Evolutionary conservation across 2,888 invertebrate genomes (phyloP).

Genomic region (Synergus umbraculus): DNA sequence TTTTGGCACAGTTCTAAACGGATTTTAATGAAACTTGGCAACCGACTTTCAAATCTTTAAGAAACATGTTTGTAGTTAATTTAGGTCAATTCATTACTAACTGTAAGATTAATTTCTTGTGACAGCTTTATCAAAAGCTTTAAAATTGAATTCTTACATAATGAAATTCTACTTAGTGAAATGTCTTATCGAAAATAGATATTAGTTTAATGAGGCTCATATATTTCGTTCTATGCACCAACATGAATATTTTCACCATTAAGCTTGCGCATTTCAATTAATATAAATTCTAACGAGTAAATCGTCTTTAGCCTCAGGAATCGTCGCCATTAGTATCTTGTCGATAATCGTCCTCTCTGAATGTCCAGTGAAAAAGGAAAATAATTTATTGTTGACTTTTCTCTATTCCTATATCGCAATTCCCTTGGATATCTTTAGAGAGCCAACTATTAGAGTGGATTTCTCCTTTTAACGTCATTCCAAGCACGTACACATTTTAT

Average conservation of each 20-base stretch:
- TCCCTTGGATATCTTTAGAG: background rate
- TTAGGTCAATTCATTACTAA: too few relatives aligned
- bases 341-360: background rate
- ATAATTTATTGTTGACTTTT: constrained; percentile 19
- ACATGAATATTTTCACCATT: background rate
- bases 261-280: background rate
- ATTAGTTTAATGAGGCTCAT: background rate
- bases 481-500: constrained; percentile 34
- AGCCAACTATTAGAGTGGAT: constrained; percentile 29
- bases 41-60: too few relatives aligned
- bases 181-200: background rate
- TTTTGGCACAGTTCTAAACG: too few relatives aligned
- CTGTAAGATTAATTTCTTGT: too few relatives aligned
- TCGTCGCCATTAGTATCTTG: background rate
- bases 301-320: background rate
- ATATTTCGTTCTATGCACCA: background rate
- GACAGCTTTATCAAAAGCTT: too few relatives aligned
- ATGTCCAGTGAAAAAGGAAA: background rate
- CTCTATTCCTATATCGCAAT: constrained; percentile 5
- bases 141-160: background rate
- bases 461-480: constrained; percentile 32
- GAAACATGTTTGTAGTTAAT: too few relatives aligned
- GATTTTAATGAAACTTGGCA: too few relatives aligned
- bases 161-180: background rate
- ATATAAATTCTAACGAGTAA: background rate